These are phyloP conservation scores for Mythimna lalbum DNA, from an alignment of 2,888 invertebrate species.

Conservation along the genomic window DNA sequence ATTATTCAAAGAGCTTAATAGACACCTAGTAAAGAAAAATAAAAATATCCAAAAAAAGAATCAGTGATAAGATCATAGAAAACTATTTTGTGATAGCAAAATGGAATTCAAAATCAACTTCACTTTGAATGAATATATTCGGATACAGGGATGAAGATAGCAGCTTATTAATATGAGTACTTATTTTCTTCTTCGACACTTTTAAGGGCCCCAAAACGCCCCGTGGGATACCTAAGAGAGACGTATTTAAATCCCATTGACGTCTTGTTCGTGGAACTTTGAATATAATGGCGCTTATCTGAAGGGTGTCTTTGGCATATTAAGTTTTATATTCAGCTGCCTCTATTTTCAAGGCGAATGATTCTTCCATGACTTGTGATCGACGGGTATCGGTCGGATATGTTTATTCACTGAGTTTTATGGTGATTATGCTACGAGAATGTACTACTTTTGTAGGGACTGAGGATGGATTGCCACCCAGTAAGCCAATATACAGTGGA, in stretches of 20 bases:
- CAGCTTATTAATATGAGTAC: no score
- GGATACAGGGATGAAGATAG: no score
- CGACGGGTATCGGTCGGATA: slow-evolving; percentile 51
- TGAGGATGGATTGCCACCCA: slow-evolving; percentile 34
- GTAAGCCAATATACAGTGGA: slow-evolving; percentile 20
- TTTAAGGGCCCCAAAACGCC: slow-evolving; percentile 68
- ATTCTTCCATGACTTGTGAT: slow-evolving; percentile 61
- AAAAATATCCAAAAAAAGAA: no score
- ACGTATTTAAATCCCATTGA: slow-evolving; percentile 86
- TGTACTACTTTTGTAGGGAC: slow-evolving; percentile 47
- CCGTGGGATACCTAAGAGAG: slow-evolving; percentile 73
- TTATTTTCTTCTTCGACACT: neutral
- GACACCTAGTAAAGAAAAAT: no score
- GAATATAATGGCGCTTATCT: slow-evolving; percentile 81
- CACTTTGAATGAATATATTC: no score
- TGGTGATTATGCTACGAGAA: slow-evolving; percentile 50
- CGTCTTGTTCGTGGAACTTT: slow-evolving; percentile 81
- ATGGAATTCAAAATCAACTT: no score
- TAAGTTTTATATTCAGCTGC: slow-evolving; percentile 65
- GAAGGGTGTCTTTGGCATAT: slow-evolving; percentile 69
- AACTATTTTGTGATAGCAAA: no score
- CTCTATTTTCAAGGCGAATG: slow-evolving; percentile 50
- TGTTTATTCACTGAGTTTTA: slow-evolving; percentile 63
- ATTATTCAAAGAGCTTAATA: no score
- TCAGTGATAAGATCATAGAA: no score